A percentile compares a stretch with the other conserved stretches of the same genome.
phyloP scores from a whole-genome alignment of 35 echinoderm and acorn worm genomes.

The Ophioderma brevispina region DNA sequence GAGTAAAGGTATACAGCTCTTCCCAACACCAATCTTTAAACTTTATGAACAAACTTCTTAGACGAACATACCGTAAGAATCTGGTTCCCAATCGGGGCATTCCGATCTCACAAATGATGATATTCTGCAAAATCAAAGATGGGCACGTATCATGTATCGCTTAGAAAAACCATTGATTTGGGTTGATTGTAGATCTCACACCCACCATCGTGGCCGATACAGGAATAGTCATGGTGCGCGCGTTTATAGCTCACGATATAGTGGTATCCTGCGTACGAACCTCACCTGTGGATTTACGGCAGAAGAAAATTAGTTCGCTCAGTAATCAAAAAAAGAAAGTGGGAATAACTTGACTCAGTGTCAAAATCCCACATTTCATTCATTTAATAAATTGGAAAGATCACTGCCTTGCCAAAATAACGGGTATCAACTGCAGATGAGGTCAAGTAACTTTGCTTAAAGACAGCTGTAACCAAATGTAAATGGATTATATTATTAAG shows the following conservation, averaged over 20 bases:
- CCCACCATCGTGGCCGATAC: conserved; percentile 78
- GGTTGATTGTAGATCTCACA: conserved; percentile 68
- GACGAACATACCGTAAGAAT: conserved; percentile 53
- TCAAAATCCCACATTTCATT: too few species aligned
- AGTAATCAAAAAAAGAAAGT: neutral
- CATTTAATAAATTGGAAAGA: too few species aligned
- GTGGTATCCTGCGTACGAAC: conserved; percentile 48
- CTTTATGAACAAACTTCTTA: too few species aligned
- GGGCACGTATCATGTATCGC: conserved; percentile 79
- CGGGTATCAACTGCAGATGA: too few species aligned
- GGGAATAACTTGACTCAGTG: too few species aligned
- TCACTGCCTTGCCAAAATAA: too few species aligned
- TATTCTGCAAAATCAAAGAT: conserved; percentile 82
- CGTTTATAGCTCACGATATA: conserved; percentile 67
- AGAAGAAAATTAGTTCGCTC: neutral
- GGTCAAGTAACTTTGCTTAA: too few species aligned
- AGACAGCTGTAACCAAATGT: too few species aligned
- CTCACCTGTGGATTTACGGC: conserved; percentile 74
- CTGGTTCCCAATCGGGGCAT: neutral
- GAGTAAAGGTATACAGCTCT: too few species aligned
- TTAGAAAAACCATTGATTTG: conserved; percentile 85
- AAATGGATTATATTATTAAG: too few species aligned
- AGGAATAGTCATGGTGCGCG: conserved; percentile 70
- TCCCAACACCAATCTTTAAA: too few species aligned
- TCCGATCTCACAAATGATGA: conserved; percentile 47